Base-by-base conservation (phyloP, 2,797 vertebrate species). In the Setipinna tenuifilis region DNA sequence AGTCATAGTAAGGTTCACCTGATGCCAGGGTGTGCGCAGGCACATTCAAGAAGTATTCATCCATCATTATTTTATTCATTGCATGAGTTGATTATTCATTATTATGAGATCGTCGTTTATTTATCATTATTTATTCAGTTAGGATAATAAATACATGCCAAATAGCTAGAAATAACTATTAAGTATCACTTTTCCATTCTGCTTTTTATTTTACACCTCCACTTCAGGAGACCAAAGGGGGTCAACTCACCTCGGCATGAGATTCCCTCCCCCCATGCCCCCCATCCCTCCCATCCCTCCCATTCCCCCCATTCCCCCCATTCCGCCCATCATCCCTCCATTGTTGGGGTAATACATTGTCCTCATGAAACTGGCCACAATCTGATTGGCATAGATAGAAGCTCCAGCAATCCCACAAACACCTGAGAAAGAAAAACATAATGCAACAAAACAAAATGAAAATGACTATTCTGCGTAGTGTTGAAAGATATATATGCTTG, bases 321-420 rank as follows among this genome's bases (percentile, higher is more conserved):
- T 82, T 11, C 81, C 88, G 2, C 86, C 87, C 44, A 80, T 71
- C 65, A 85, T 88, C 12, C 86, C 46, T 50, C 86, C 89, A n/a
- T 90, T 87, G 23, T 91, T 87, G 2, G 80, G 86, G 82, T 50
- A 68, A 81, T 90, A 83, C 71, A 46, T 84, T 41, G 91, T 81
- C 78, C 83, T 82, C 89, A 94, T 96, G 93, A 97, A 99, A 92
- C 95, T 96, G 88, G 96, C 93, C 87, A 98, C 97, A 78, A 99
- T 95, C 96, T 97, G 97, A 91, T 96, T 97, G 90, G 97, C 97
- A 83, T 98, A 98, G 86, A 98, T 94, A 0, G 98, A 98, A 35
- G 97, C 96, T 59, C 97, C 98, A 10, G 95, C 93, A 31, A 98
- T 96, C 57, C 94, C 95, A 89, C 97, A 98, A n/a, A 98, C 78